Evolutionary conservation across 2,113 vertebrate genomes (phyloP).

Genomic region (Fregetta grallaria): DNA sequence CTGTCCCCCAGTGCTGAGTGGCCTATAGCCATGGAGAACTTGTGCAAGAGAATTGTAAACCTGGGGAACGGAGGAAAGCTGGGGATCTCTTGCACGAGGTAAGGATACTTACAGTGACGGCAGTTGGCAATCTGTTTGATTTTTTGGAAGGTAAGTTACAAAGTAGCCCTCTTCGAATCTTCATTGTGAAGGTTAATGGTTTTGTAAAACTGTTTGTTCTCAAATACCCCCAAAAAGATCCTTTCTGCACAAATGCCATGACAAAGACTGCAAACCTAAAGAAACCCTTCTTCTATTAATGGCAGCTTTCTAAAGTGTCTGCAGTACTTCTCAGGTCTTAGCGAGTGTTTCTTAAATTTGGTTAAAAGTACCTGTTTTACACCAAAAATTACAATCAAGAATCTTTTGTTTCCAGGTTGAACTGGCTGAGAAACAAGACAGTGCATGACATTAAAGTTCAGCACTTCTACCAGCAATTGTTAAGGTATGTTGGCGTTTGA

Average conservation of each 20-base stretch:
- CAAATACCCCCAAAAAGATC: not conserved
- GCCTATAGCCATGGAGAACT: slow-evolving; percentile 71
- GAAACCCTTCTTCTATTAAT: not conserved
- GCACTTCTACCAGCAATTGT: slow-evolving; percentile 80
- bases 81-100: slow-evolving; percentile 88
- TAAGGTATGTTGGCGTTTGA: slow-evolving; percentile 75
- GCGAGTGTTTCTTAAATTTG: not conserved
- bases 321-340: not conserved
- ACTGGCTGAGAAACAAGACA: slow-evolving; percentile 74
- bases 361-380: not conserved
- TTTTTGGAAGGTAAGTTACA: not conserved
- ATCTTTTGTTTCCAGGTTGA: slow-evolving; percentile 69
- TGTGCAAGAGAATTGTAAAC: slow-evolving; percentile 81
- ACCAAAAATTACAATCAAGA: not conserved
- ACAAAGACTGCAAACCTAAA: not conserved
- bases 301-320: not conserved
- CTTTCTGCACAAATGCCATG: not conserved
- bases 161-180: not conserved
- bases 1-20: slow-evolving; percentile 87
- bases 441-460: slow-evolving; percentile 87
- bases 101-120: not conserved
- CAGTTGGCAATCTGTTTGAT: not conserved
- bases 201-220: not conserved
- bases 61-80: slow-evolving; percentile 87
- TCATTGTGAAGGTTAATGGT: not conserved